Base-by-base conservation (phyloP, 2,113 vertebrate genomes). In the Urocitellus parryii region DNA sequence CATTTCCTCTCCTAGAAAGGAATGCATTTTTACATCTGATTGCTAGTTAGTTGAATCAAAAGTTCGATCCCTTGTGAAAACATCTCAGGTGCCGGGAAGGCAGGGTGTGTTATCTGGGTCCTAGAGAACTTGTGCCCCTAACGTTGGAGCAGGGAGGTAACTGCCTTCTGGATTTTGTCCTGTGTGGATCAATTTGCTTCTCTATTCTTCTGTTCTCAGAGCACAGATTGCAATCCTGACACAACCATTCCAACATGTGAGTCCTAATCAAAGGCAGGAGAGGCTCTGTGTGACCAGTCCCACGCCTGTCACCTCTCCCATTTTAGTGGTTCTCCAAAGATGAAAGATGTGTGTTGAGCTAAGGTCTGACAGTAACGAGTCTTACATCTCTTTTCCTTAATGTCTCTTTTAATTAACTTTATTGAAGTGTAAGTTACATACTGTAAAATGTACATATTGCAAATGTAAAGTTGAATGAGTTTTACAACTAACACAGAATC, bases 361-460 rank as follows among this genome's bases (percentile, higher is more conserved):
- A 91, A 73, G 8, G 24, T 61, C 32, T 51, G 83, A 51, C 16
- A 53, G 45, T 16, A 77, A 63, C 22, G 34, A 90, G 84, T 45
- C 67, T 83, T 72, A 67, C 3, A 81, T 25, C 5, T 67, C 56
- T 65, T 78, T 27, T 5, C 39, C 88, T 89, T 51, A 42, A 86
- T 72, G 78, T 95, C 24, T 67, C 4, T 42, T 68, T 83, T 53
- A 86, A 82, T 79, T 87, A 87, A 92, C 48, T 90, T 88, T 79
- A 61, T 5, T 34, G 25, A 92, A 3, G 10, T 67, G 14, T 90
- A 74, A 51, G 72, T 88, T 63, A 7, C 5, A 70, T 22, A 32
- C 34, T 65, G 2, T 27, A 73, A 72, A 67, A 25, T 32, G 3
- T 37, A 76, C 58, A 73, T 2, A 48, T 53, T 92, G 65, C 77